These are phyloP conservation scores for Donacobius atricapilla DNA, from an alignment of 2,113 vertebrate genomes.

Conservation along the genomic window DNA sequence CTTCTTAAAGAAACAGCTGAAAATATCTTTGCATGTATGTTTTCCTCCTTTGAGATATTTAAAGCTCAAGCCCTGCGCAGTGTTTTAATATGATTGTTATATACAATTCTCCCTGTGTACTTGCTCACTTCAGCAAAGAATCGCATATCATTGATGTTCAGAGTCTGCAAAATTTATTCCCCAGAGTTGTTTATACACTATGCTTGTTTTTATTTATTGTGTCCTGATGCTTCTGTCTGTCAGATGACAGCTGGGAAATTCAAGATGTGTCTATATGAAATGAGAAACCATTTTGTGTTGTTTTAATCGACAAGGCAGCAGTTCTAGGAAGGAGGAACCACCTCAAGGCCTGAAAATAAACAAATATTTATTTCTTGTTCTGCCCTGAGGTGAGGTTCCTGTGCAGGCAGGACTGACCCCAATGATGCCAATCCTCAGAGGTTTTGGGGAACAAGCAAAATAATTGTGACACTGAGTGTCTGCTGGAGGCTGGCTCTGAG, in stretches of 20 bases:
- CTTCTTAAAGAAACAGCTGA: background rate
- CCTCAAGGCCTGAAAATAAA: background rate
- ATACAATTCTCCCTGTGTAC: background rate
- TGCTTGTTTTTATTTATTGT: background rate
- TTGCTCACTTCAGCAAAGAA: constrained; percentile 49
- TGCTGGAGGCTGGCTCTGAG: background rate
- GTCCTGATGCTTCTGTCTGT: background rate
- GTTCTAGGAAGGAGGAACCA: background rate
- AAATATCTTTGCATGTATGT: background rate
- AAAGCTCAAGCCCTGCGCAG: background rate
- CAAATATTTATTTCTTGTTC: background rate
- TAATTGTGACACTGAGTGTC: background rate
- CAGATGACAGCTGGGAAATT: constrained; percentile 40
- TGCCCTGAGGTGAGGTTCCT: background rate
- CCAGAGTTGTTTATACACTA: constrained; percentile 1
- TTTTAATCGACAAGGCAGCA: background rate
- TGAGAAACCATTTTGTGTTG: background rate
- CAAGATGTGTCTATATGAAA: background rate
- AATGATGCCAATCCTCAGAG: background rate
- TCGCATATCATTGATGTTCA: background rate
- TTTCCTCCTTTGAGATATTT: constrained; percentile 10
- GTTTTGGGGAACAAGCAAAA: background rate
- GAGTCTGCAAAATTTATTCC: constrained; percentile 11
- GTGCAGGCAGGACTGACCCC: too few relatives aligned
- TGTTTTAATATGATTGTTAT: constrained; percentile 20